These are phyloP conservation scores for Formica aserva DNA, from an alignment of 2,888 invertebrate genomes.

Conservation along the genomic window DNA sequence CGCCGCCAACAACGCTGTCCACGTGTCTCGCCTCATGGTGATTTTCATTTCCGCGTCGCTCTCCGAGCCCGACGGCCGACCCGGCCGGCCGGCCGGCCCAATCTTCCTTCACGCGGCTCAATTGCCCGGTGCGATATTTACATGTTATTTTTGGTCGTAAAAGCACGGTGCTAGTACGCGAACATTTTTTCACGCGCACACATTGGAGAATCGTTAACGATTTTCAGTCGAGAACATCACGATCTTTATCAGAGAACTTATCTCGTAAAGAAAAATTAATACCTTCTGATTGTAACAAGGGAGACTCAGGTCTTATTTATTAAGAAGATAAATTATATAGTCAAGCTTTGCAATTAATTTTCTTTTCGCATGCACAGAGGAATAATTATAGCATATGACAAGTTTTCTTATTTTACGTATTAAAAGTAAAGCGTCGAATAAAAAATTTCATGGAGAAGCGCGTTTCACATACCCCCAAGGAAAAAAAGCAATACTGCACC, in stretches of 20 bases:
- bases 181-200: neutral
- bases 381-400: neutral
- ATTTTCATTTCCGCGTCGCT: slow-evolving; percentile 85
- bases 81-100: neutral
- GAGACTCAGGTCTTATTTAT: neutral
- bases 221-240: neutral
- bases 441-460: neutral
- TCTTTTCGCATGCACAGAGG: neutral
- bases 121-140: slow-evolving; percentile 42
- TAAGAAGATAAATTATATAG: neutral
- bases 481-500: neutral
- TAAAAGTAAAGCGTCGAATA: neutral
- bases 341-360: neutral
- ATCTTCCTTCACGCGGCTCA: slow-evolving; percentile 46
- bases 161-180: neutral
- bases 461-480: neutral
- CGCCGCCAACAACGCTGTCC: slow-evolving; percentile 78
- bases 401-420: neutral
- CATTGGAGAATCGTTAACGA: neutral
- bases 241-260: neutral
- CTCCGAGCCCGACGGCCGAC: slow-evolving; percentile 54
- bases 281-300: neutral
- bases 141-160: slow-evolving; percentile 23
- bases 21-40: slow-evolving; percentile 84
- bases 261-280: neutral